Percentiles rank a stretch among this genome's conserved stretches.
phyloP scores from a whole-genome alignment of 2,113 vertebrate genomes.

The Lepidothrix coronata region DNA sequence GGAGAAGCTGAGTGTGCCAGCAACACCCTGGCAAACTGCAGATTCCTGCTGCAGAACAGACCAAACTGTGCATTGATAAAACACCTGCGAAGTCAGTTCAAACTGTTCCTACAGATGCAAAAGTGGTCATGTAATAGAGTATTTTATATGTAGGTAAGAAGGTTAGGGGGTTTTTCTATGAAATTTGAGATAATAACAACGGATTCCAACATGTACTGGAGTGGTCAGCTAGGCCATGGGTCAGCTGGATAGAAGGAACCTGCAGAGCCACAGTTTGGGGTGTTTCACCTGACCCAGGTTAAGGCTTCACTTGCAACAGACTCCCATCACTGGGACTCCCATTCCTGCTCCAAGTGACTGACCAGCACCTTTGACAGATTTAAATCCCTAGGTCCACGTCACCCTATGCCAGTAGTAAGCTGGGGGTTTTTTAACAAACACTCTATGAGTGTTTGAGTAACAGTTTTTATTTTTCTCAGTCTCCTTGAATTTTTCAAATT shows the following conservation, averaged over 20 bases:
- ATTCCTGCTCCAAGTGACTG: accelerated
- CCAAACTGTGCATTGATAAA: neutral
- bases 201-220: neutral
- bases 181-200: neutral
- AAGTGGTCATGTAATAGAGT: neutral
- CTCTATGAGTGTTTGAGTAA: neutral
- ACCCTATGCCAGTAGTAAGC: neutral
- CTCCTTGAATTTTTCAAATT: neutral
- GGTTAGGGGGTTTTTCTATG: neutral
- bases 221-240: too few species aligned
- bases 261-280: neutral
- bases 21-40: too few species aligned
- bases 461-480: neutral
- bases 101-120: neutral
- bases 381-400: neutral
- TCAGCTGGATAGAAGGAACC: neutral
- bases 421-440: neutral
- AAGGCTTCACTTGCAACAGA: neutral
- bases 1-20: neutral
- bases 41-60: neutral
- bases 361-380: neutral
- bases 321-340: neutral
- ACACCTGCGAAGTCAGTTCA: neutral
- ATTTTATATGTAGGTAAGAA: neutral
- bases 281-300: neutral